Evolutionary conservation across 1,140 invertebrate species (phyloP).

Genomic region (Venturia canescens): DNA sequence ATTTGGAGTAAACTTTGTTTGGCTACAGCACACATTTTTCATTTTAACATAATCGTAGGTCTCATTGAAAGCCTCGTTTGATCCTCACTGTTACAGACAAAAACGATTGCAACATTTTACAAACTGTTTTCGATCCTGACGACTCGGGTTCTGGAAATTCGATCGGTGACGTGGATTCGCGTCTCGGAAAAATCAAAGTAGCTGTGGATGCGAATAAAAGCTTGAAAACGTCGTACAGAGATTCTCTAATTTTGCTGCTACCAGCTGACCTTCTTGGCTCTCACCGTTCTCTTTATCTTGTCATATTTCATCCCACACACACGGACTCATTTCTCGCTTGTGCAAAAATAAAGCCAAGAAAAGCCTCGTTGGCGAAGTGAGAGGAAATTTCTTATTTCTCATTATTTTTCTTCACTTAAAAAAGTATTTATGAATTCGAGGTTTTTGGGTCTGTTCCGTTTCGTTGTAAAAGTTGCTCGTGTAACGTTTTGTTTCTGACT

Average conservation of each 20-base stretch:
- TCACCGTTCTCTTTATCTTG: constrained; percentile 87
- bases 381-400: constrained; percentile 60
- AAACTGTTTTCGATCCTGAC: constrained; percentile 90
- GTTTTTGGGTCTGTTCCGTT: no score
- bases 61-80: background rate
- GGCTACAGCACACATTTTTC: no score
- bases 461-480: no score
- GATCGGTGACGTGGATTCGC: constrained; percentile 88
- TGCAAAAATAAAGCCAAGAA: constrained; percentile 85
- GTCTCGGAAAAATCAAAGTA: constrained; percentile 86
- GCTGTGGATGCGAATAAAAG: constrained; percentile 79
- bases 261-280: constrained; percentile 83
- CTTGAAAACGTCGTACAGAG: constrained; percentile 81
- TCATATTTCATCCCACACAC: constrained; percentile 89
- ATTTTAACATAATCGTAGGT: no score
- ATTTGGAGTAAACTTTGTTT: no score
- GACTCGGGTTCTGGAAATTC: constrained; percentile 82
- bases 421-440: constrained; percentile 17
- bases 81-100: constrained; percentile 70
- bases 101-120: constrained; percentile 88
- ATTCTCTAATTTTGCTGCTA: constrained; percentile 81
- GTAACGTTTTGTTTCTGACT: no score
- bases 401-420: background rate
- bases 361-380: constrained; percentile 84
- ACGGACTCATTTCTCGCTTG: constrained; percentile 89